These are phyloP conservation scores for Oreochromis niloticus DNA, from an alignment of 2,113 vertebrate genomes.

Conservation along the genomic window DNA sequence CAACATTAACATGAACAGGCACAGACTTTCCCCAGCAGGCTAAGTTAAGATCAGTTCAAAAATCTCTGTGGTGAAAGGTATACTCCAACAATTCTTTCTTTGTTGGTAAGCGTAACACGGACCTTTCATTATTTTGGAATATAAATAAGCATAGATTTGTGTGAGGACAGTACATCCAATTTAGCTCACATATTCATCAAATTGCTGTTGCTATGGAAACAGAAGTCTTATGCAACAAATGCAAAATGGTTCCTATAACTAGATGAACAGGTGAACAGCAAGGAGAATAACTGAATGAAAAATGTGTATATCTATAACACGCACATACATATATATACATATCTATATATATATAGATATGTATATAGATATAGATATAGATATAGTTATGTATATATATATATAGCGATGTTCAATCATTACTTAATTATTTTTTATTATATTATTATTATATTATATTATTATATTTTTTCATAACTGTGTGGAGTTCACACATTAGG, in stretches of 20 bases:
- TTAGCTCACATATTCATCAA: slow-evolving; percentile 32
- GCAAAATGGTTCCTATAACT: slow-evolving; percentile 12
- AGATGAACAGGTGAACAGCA: slow-evolving; percentile 12
- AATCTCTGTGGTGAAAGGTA: neutral
- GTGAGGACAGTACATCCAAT: slow-evolving; percentile 2
- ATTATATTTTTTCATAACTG: neutral
- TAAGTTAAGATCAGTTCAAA: neutral
- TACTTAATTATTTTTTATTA: neutral
- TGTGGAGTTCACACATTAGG: neutral
- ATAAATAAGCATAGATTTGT: neutral
- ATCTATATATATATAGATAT: neutral
- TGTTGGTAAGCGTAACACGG: neutral
- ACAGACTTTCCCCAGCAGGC: neutral
- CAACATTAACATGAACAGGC: neutral
- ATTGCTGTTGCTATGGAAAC: slow-evolving; percentile 61
- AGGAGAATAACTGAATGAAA: neutral
- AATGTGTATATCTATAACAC: neutral
- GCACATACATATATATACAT: neutral
- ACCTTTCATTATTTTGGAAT: neutral
- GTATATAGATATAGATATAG: no score
- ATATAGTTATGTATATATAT: no score
- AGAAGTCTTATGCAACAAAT: slow-evolving; percentile 28
- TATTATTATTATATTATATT: neutral
- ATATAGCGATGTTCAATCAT: neutral
- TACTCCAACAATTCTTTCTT: neutral